Conservation (phyloP, 2,797 vertebrate species). For the Gadopsis bispinosus region DNA sequence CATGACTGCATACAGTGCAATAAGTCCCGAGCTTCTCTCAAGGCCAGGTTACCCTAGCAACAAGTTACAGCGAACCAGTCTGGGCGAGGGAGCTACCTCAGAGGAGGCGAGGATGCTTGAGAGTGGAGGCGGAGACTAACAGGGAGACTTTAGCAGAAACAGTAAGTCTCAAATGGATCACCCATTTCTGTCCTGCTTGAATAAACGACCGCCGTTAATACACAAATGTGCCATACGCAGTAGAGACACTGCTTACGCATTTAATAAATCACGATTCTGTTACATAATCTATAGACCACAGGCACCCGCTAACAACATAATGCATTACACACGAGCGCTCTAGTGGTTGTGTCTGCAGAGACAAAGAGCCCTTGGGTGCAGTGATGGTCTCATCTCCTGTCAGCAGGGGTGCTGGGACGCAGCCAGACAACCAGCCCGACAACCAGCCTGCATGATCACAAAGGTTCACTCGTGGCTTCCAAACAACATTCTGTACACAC, state of each 20-base stretch:
- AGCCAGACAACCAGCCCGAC: constrained; percentile 50
- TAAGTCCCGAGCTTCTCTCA: constrained; percentile 52
- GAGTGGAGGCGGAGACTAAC: constrained; percentile 49
- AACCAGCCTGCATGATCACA: constrained; percentile 35
- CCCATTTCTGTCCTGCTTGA: constrained; percentile 17
- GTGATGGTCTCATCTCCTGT: constrained; percentile 48
- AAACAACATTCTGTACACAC: constrained; percentile 2
- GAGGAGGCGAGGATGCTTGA: constrained; percentile 45
- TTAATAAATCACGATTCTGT: constrained; percentile 40
- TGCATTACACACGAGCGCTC: constrained; percentile 13
- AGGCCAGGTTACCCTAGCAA: constrained; percentile 77
- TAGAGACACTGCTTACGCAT: not conserved
- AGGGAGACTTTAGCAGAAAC: constrained; percentile 30
- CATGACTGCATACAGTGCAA: constrained; percentile 36
- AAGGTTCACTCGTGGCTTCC: constrained; percentile 31
- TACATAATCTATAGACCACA: constrained; percentile 34
- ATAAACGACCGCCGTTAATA: not conserved
- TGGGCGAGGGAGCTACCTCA: constrained; percentile 42
- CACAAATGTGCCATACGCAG: not conserved
- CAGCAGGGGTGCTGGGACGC: constrained; percentile 52
- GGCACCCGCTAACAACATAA: constrained; percentile 10
- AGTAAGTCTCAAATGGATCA: constrained; percentile 11
- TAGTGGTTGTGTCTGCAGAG: constrained; percentile 32
- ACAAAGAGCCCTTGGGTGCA: constrained; percentile 53
- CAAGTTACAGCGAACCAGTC: constrained; percentile 71